Evolutionary conservation across 2,888 invertebrate species (phyloP).

Genomic region (Leucophora obtusa): DNA sequence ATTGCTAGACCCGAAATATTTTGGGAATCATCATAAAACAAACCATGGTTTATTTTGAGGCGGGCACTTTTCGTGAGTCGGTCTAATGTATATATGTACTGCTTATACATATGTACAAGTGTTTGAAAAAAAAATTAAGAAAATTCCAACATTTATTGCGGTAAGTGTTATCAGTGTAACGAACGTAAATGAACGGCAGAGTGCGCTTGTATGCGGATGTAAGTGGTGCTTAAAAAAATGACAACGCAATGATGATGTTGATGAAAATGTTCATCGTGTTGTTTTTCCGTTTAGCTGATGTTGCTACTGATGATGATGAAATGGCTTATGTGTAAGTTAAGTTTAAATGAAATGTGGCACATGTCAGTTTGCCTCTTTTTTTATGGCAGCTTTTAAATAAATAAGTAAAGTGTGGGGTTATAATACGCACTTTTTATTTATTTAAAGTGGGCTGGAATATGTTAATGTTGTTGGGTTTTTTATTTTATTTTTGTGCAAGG

Average conservation of each 20-base stretch:
- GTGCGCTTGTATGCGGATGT: conserved; percentile 45
- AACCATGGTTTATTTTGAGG: too few relatives aligned
- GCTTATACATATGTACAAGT: neutral
- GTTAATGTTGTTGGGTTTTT: neutral
- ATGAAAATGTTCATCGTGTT: conserved; percentile 15
- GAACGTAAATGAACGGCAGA: conserved; percentile 43
- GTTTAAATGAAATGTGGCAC: conserved; percentile 58
- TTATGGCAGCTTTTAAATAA: neutral
- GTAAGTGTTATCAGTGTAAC: conserved; percentile 44
- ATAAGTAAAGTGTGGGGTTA: neutral
- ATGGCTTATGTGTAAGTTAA: conserved; percentile 36
- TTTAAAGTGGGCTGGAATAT: conserved; percentile 1
- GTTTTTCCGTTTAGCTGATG: conserved; percentile 15
- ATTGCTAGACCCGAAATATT: too few relatives aligned
- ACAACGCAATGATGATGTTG: conserved; percentile 35
- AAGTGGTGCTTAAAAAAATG: conserved; percentile 56
- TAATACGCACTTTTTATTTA: neutral
- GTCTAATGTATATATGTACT: too few relatives aligned
- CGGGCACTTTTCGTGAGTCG: too few relatives aligned
- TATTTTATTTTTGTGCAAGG: neutral
- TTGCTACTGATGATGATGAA: conserved; percentile 34
- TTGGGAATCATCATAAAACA: too few relatives aligned
- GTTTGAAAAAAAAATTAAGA: conserved; percentile 11
- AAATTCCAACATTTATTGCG: conserved; percentile 47
- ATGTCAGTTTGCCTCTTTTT: conserved; percentile 39